These are phyloP conservation scores for Chrysopilus asiliformis DNA, from an alignment of 2,888 invertebrate genomes.

Conservation along the genomic window DNA sequence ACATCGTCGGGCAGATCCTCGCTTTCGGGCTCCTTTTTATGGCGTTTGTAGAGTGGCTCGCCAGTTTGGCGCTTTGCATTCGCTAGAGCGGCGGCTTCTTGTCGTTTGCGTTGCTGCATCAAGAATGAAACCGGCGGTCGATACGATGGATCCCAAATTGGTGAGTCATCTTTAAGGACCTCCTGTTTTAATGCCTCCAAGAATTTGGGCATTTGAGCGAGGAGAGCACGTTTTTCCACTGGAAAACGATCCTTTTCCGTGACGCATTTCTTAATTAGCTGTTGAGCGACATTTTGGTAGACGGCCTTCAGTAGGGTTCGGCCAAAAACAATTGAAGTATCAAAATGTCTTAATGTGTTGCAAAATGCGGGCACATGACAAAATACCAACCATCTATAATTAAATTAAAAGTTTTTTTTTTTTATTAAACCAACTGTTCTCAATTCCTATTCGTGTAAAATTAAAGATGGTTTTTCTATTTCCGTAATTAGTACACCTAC, in stretches of 20 bases:
- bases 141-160: constrained; percentile 89
- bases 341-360: constrained; percentile 80
- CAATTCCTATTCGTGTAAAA: too few species aligned
- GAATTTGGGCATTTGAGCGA: constrained; percentile 87
- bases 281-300: constrained; percentile 65
- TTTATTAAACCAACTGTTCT: too few species aligned
- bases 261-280: constrained; percentile 82
- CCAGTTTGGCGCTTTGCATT: constrained; percentile 13
- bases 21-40: constrained; percentile 33
- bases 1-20: constrained; percentile 64
- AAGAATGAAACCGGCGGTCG: constrained; percentile 39
- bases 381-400: constrained; percentile 74
- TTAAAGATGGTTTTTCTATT: too few species aligned
- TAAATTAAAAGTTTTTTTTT: not conserved
- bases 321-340: constrained; percentile 85
- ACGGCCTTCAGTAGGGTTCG: constrained; percentile 73
- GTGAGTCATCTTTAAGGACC: constrained; percentile 70
- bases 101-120: constrained; percentile 31
- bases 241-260: constrained; percentile 82
- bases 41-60: constrained; percentile 7
- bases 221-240: constrained; percentile 62
- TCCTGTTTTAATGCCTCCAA: constrained; percentile 78
- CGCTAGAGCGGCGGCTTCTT: constrained; percentile 24
- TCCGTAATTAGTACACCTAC: too few species aligned
- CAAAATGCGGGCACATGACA: constrained; percentile 94